These are phyloP conservation scores for Laticauda colubrina DNA, from an alignment of 2,113 vertebrate species.

Conservation along the genomic window DNA sequence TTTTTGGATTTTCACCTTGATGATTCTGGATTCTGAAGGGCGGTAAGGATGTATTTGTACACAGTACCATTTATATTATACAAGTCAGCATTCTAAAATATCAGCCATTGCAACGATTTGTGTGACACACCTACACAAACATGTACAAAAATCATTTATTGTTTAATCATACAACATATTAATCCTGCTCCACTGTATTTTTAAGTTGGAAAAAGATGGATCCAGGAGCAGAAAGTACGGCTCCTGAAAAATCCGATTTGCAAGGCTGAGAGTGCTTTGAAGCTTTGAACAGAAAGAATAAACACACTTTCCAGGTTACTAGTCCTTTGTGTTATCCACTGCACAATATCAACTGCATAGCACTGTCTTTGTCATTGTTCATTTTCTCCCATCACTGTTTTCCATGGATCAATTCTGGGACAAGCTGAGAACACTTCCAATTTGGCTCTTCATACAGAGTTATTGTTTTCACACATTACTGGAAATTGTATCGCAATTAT, in stretches of 20 bases:
- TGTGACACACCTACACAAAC: not conserved
- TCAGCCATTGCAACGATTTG: not conserved
- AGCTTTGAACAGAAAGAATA: not conserved
- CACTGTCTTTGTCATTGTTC: not conserved
- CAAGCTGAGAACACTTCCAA: not conserved
- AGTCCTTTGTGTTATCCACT: not conserved
- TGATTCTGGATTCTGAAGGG: not conserved
- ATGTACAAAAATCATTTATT: conserved; percentile 61
- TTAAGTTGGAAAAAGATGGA: not conserved
- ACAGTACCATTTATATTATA: not conserved
- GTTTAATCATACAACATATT: not conserved
- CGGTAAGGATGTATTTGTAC: not conserved
- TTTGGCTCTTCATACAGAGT: too few relatives aligned
- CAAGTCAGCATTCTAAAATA: not conserved
- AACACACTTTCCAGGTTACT: not conserved
- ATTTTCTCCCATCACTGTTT: not conserved
- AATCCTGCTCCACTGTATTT: not conserved
- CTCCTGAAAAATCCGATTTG: not conserved
- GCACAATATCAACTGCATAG: not conserved
- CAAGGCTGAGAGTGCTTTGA: not conserved
- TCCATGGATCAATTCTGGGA: not conserved
- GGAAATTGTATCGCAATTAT: not conserved
- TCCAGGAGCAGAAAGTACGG: not conserved
- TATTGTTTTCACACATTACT: too few relatives aligned
- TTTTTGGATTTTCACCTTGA: not conserved